phyloP scores from a whole-genome alignment of 2,113 vertebrate genomes.

The Cyphomyrus plagiostoma region DNA sequence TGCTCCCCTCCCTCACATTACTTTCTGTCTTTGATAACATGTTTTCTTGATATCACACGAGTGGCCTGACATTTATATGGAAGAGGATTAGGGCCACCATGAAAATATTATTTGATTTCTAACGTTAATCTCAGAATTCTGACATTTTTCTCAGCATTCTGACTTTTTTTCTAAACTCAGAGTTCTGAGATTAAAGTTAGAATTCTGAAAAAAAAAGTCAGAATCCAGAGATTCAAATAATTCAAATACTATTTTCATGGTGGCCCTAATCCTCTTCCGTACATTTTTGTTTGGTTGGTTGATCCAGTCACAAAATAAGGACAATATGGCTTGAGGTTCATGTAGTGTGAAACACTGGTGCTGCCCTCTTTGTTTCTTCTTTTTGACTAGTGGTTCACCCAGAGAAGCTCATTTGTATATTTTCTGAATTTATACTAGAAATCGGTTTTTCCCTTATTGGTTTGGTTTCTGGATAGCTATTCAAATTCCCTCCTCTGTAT shows the following conservation, averaged over 20 bases:
- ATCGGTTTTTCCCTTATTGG: not conserved
- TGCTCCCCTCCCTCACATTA: not conserved
- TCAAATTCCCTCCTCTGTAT: not conserved
- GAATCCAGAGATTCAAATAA: too few relatives aligned
- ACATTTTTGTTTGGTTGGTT: not conserved
- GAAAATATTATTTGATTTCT: too few relatives aligned
- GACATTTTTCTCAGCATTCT: too few relatives aligned
- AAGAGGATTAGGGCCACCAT: too few relatives aligned
- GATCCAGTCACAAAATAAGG: not conserved
- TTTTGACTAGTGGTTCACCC: not conserved
- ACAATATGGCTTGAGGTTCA: not conserved
- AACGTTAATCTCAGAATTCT: too few relatives aligned
- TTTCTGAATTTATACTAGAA: not conserved
- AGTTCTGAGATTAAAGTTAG: too few relatives aligned
- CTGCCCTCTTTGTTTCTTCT: not conserved
- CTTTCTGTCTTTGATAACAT: not conserved
- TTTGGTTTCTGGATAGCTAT: not conserved
- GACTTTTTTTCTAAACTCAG: too few relatives aligned
- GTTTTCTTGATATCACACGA: not conserved
- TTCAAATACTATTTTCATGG: too few relatives aligned
- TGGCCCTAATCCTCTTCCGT: too few relatives aligned
- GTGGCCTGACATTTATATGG: not conserved
- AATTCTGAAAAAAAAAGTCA: too few relatives aligned
- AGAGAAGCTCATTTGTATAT: not conserved
- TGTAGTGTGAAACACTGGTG: not conserved